phyloP scores from a whole-genome alignment of 64 coral and sea anemone species.

The Stichodactyla helianthus region DNA sequence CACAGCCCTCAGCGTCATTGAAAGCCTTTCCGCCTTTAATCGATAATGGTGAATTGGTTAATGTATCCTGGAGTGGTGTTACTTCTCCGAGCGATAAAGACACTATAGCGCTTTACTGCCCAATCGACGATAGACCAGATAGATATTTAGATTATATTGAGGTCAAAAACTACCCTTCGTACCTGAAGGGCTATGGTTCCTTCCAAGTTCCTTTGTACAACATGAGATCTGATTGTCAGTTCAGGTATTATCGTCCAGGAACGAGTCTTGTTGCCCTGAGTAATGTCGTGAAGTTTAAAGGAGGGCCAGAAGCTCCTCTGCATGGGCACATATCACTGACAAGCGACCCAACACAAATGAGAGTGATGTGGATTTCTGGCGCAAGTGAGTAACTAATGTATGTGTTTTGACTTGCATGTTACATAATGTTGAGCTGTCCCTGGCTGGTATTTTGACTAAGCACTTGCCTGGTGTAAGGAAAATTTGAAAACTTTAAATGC shows the following conservation, averaged over 20 bases:
- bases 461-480: too few relatives aligned
- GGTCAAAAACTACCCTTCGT: slow-evolving; percentile 44
- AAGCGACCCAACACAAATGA: slow-evolving; percentile 53
- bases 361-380: slow-evolving; percentile 96
- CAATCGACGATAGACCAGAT: slow-evolving; percentile 21
- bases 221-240: slow-evolving; percentile 68
- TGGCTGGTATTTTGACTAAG: too few relatives aligned
- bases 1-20: slow-evolving; percentile 37
- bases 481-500: too few relatives aligned
- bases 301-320: slow-evolving; percentile 48
- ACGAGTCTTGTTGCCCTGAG: slow-evolving; percentile 45
- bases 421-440: too few relatives aligned
- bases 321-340: slow-evolving; percentile 75
- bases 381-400: slow-evolving; percentile 44
- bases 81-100: slow-evolving; percentile 38
- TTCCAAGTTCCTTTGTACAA: slow-evolving; percentile 63
- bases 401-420: background rate
- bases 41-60: slow-evolving; percentile 58
- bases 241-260: slow-evolving; percentile 55
- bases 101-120: slow-evolving; percentile 53
- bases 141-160: slow-evolving; percentile 66
- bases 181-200: slow-evolving; percentile 62
- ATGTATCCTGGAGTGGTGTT: slow-evolving; percentile 57
- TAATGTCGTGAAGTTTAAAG: slow-evolving; percentile 61
- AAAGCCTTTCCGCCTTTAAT: slow-evolving; percentile 58